phyloP scores from a whole-genome alignment of 2,888 invertebrate genomes.

The Orthosia gracilis region DNA sequence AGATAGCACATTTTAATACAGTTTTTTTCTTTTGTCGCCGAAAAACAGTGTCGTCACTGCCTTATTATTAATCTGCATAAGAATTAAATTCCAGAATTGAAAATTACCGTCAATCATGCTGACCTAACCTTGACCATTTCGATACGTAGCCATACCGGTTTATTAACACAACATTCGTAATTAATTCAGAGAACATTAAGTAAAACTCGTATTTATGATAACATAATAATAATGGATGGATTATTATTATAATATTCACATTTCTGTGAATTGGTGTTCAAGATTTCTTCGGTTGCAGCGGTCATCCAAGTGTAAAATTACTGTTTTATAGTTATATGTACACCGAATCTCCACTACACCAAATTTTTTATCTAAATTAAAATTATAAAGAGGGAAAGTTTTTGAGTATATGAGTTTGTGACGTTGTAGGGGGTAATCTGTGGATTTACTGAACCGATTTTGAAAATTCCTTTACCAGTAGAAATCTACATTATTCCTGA shows the following conservation, averaged over 20 bases:
- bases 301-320: background rate
- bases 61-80: conserved; percentile 16
- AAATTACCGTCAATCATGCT: background rate
- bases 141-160: conserved; percentile 28
- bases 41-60: background rate
- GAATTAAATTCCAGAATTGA: conserved; percentile 5
- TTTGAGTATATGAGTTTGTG: no score
- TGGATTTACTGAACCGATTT: no score
- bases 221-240: conserved; percentile 9
- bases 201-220: conserved; percentile 14
- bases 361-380: no score
- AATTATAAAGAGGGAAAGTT: no score
- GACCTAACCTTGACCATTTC: conserved; percentile 53
- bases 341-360: no score
- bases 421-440: no score
- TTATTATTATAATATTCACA: no score
- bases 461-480: no score
- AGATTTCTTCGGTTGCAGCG: background rate
- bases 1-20: background rate
- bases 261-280: background rate
- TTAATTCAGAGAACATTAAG: background rate
- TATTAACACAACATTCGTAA: conserved; percentile 23
- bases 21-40: background rate
- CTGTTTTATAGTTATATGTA: no score
- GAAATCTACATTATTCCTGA: no score